Evolutionary conservation across 2,113 vertebrate genomes (phyloP).

Genomic region (Alethe diademata): DNA sequence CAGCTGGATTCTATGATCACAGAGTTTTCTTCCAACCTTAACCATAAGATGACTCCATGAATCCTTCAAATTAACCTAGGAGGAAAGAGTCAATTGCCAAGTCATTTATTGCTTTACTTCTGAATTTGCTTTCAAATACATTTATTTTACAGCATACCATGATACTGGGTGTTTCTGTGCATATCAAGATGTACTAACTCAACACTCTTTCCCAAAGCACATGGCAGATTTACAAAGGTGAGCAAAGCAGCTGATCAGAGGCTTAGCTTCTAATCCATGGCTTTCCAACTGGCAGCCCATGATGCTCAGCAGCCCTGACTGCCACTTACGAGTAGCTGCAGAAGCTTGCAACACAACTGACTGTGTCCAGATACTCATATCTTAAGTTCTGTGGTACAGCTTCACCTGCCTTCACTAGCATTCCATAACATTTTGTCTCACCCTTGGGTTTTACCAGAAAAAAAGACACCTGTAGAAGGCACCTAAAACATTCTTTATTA

Average conservation of each 20-base stretch:
- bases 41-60: neutral
- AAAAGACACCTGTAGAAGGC: neutral
- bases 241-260: neutral
- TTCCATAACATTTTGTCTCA: neutral
- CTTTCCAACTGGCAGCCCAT: neutral
- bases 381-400: neutral
- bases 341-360: neutral
- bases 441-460: neutral
- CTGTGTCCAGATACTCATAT: neutral
- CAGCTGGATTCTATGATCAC: neutral
- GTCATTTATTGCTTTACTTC: neutral
- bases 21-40: neutral
- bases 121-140: neutral
- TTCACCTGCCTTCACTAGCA: neutral
- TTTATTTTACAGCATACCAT: neutral
- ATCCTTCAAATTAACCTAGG: neutral
- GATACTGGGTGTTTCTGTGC: neutral
- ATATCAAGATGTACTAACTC: neutral
- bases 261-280: neutral
- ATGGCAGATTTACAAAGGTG: neutral
- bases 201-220: neutral
- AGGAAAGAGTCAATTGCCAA: neutral
- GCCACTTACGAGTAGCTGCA: fast-evolving
- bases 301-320: neutral
- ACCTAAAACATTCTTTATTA: neutral